Percentiles rank a stretch among this genome's conserved stretches.
Evolutionary conservation across 1,140 invertebrate genomes (phyloP).

Genomic region (fruit fly (Drosophila melanogaster)): DNA sequence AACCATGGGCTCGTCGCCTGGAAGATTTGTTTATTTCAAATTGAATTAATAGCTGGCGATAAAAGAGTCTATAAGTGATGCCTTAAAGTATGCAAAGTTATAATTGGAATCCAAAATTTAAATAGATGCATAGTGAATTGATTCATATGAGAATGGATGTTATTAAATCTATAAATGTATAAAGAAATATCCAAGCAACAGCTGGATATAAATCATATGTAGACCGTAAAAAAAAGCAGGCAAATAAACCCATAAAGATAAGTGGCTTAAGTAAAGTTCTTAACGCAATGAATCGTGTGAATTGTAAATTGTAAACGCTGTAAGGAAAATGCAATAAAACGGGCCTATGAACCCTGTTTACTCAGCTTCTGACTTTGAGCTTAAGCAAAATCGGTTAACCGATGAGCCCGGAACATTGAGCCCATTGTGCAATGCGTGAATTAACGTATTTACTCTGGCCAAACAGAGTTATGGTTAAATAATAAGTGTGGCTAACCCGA

Average conservation of each 20-base stretch:
- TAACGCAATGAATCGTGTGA: neutral
- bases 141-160: too few species aligned
- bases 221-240: neutral
- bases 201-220: too few species aligned
- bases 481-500: neutral
- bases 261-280: neutral
- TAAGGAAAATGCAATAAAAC: neutral
- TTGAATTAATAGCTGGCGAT: too few species aligned
- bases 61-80: too few species aligned
- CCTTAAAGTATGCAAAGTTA: too few species aligned
- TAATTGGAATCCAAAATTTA: too few species aligned
- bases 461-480: neutral
- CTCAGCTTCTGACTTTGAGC: slow-evolving; percentile 2
- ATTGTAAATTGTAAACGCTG: neutral
- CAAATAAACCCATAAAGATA: slow-evolving; percentile 4
- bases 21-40: neutral
- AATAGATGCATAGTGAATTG: too few species aligned
- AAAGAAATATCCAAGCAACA: too few species aligned
- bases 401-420: neutral
- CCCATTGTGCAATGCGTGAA: neutral
- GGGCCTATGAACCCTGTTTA: neutral
- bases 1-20: slow-evolving; percentile 87
- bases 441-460: slow-evolving; percentile 3
- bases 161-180: too few species aligned
- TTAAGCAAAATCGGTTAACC: neutral